Conservation (phyloP, 2,797 vertebrate species). For the Buceros bicornis region DNA sequence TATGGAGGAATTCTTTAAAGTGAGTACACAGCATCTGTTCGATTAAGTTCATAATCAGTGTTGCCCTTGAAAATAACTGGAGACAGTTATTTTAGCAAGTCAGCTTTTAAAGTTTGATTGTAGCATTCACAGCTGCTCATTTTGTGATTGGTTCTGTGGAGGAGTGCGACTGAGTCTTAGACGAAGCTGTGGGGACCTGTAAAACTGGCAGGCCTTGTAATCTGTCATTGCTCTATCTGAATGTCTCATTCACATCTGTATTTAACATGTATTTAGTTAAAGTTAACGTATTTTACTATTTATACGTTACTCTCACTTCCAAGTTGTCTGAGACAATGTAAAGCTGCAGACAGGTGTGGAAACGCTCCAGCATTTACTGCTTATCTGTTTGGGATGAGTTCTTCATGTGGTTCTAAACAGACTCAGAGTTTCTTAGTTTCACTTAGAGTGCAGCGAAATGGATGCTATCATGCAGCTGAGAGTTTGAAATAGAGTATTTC, state of each 20-base stretch:
- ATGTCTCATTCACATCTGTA: not conserved
- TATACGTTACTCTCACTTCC: not conserved
- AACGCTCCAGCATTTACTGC: not conserved
- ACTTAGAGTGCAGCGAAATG: not conserved
- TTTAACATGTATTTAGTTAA: not conserved
- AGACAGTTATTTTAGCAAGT: not conserved
- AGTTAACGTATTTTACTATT: not conserved
- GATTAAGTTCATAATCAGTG: not conserved
- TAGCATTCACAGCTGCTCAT: not conserved
- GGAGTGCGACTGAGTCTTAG: not conserved
- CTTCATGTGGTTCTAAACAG: not conserved
- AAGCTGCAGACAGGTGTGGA: not conserved
- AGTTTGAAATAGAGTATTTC: not conserved
- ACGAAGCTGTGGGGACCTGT: not conserved
- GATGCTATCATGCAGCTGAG: not conserved
- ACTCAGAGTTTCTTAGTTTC: not conserved
- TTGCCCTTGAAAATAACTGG: not conserved
- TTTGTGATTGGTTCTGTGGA: not conserved
- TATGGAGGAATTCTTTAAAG: constrained; percentile 97
- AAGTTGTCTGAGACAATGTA: fast-evolving
- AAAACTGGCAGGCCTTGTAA: not conserved
- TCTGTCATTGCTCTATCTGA: not conserved
- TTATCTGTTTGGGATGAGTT: not conserved
- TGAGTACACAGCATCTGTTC: constrained; percentile 59
- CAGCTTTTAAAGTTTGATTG: not conserved